phyloP scores from a whole-genome alignment of 2,797 vertebrate genomes.

The Coregonus ussuriensis region DNA sequence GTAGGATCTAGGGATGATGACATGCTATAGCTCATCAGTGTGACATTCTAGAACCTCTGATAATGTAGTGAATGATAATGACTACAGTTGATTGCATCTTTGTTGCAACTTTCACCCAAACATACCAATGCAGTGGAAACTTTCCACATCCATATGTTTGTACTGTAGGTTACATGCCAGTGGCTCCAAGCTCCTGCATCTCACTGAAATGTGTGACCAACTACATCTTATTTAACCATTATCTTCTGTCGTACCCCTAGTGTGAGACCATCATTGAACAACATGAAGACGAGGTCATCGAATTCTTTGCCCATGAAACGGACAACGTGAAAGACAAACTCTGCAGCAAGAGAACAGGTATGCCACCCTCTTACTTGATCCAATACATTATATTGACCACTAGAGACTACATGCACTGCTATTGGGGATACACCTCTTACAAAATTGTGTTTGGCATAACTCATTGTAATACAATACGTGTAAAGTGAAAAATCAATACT shows the following conservation, averaged over 20 bases:
- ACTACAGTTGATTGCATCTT: not conserved
- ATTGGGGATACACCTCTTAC: not conserved
- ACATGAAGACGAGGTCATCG: conserved; percentile 93
- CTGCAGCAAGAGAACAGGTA: conserved; percentile 95
- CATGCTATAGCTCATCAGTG: not conserved
- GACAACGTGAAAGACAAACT: conserved; percentile 95
- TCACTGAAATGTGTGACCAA: not conserved
- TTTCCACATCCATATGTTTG: not conserved
- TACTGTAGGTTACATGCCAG: not conserved
- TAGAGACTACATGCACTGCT: not conserved
- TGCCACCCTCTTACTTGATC: conserved; percentile 1
- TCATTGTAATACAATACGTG: not conserved
- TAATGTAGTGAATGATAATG: not conserved
- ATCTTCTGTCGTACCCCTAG: conserved; percentile 58
- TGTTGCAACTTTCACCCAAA: no score
- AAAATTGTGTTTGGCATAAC: not conserved
- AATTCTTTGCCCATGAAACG: conserved; percentile 88
- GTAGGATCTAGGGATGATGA: not conserved
- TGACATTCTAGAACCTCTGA: not conserved
- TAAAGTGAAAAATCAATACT: not conserved
- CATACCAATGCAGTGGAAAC: no score
- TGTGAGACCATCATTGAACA: conserved; percentile 95
- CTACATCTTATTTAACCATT: conserved; percentile 1
- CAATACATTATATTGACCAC: not conserved
- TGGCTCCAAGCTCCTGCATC: not conserved